Percentiles rank a stretch among this genome's conserved stretches.
phyloP scores from a whole-genome alignment of 2,797 vertebrate genomes.

The Periophthalmus magnuspinnatus region DNA sequence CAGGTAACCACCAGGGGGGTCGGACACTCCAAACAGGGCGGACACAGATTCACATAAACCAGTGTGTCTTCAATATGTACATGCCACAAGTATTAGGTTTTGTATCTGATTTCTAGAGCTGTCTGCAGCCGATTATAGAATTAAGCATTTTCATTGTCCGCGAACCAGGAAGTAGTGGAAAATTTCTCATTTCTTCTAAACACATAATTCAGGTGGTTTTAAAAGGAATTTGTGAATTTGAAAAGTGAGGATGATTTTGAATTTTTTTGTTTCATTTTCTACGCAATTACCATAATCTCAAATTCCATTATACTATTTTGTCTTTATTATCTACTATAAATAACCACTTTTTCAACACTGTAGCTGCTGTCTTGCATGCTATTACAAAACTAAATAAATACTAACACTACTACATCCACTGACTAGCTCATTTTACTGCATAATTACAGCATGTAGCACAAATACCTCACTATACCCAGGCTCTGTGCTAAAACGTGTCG shows the following conservation, averaged over 20 bases:
- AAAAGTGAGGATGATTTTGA: no score
- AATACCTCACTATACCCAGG: neutral
- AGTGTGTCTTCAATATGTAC: neutral
- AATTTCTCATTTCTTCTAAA: no score
- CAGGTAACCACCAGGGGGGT: slow-evolving; percentile 88
- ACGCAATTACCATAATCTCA: no score
- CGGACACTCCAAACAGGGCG: slow-evolving; percentile 22
- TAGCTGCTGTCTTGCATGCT: slow-evolving; percentile 1
- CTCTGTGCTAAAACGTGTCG: neutral
- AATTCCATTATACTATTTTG: neutral
- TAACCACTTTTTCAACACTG: neutral
- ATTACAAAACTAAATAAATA: neutral
- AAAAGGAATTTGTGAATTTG: no score
- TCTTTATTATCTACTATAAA: neutral
- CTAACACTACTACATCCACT: slow-evolving; percentile 6
- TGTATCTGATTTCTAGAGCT: neutral
- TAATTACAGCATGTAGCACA: slow-evolving; percentile 20
- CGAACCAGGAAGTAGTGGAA: no score
- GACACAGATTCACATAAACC: slow-evolving; percentile 9
- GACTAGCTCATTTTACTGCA: neutral
- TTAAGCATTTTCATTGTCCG: no score
- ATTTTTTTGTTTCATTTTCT: no score
- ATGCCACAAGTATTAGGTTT: neutral
- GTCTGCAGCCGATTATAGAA: no score
- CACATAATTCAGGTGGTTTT: no score